Base-by-base conservation (phyloP, 1,140 invertebrate genomes). In the Drosophila seguyi region DNA sequence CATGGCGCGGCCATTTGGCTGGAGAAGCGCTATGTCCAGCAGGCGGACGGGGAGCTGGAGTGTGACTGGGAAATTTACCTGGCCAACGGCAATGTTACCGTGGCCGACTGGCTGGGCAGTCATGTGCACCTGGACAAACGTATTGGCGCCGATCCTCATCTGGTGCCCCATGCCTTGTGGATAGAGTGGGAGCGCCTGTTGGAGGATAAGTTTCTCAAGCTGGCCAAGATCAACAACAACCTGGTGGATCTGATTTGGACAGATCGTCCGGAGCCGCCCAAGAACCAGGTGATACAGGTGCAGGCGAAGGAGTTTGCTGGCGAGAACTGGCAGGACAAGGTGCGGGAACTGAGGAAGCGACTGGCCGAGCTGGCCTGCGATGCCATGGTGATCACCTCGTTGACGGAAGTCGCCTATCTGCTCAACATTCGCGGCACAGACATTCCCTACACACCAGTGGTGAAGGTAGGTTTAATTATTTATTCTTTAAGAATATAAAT, bases 361-460 rank as follows among this genome's bases (percentile, higher is more conserved):
- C 94, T 99, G 83, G 93, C 94, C 27, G 92, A 94, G 1, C 91
- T 94, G 31, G 94, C 94, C 6, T 96, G 95, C 4, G 96, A 97
- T 81, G 96, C 96, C 0, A 95, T 98, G 92, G 94, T 99, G 10
- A 94, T 99, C 2, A 98, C 98, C 0, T 96, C 97, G 3, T 92
- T 99, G 38, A 98, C 99, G 83, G 98, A 99, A 93, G 96, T 98
- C 18, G 97, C 98, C 2, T 99, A 98, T 97, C 93, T 99, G 6
- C 94, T 99, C 18, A 99, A 99, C 92, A 95, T 99, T n/a, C 94
- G 99, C 8, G 98, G 98, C 6, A 94, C 95, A 55, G 99, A 99
- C 93, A 95, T 99, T 67, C 96, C 97, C 0, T 97, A 95, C 87
- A 98, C 96, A 29, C 98, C 98, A 0, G 96, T 99, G 93, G 97